phyloP scores from a whole-genome alignment of 2,888 invertebrate genomes.

The Aphidius colemani region DNA sequence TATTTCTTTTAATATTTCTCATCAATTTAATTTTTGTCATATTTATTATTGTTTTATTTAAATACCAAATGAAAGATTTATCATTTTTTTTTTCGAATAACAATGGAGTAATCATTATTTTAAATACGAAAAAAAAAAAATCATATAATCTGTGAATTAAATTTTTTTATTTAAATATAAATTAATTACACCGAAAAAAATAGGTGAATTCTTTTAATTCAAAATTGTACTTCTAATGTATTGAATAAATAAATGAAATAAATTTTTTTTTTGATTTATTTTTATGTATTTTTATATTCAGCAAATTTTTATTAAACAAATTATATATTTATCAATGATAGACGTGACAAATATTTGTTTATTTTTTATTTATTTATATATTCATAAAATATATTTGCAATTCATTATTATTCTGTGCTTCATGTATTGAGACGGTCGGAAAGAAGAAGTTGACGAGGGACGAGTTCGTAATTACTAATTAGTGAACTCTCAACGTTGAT shows the following conservation, averaged over 20 bases:
- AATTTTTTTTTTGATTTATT: too few species aligned
- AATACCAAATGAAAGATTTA: too few species aligned
- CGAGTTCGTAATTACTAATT: slow-evolving; percentile 24
- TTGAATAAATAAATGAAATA: too few species aligned
- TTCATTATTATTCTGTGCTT: background rate
- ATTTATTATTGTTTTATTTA: too few species aligned
- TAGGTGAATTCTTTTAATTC: slow-evolving; percentile 36
- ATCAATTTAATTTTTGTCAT: too few species aligned
- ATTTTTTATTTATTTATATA: background rate
- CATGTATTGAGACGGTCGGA: background rate
- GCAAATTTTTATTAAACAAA: too few species aligned
- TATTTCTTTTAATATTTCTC: too few species aligned
- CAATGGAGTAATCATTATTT: slow-evolving; percentile 11
- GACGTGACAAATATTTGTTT: background rate
- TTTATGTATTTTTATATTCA: too few species aligned
- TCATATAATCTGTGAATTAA: too few species aligned
- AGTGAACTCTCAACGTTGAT: slow-evolving; percentile 16
- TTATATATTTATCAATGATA: background rate
- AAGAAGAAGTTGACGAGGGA: background rate
- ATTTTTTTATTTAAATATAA: too few species aligned
- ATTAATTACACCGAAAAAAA: slow-evolving; percentile 13
- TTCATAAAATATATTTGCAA: background rate
- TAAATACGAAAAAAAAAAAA: slow-evolving; percentile 16
- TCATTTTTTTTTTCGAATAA: background rate
- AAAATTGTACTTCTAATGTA: slow-evolving; percentile 28